Conservation (phyloP, 2,797 vertebrate species). For the Aphelocoma californica region DNA sequence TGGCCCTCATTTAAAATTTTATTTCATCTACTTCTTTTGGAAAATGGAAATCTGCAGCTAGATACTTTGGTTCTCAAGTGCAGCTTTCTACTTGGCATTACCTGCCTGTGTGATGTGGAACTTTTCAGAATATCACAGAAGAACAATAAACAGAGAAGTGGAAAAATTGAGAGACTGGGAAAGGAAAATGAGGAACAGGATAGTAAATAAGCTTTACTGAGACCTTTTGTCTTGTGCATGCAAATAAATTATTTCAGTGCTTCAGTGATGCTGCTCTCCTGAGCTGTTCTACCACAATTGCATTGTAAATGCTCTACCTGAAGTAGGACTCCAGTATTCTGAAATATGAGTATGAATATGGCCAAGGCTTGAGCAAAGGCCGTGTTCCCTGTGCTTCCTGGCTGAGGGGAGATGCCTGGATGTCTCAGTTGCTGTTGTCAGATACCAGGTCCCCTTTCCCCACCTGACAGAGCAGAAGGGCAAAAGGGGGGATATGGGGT, state of each 20-base stretch:
- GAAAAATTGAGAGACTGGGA: not conserved
- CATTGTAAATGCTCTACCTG: not conserved
- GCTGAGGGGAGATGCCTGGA: not conserved
- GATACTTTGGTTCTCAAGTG: not conserved
- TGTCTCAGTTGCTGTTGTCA: not conserved
- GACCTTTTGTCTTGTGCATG: not conserved
- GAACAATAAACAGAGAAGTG: not conserved
- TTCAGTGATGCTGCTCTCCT: not conserved
- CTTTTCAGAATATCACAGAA: not conserved
- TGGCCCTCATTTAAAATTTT: not conserved
- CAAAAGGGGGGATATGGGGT: accelerated
- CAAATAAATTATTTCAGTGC: not conserved
- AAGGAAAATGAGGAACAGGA: not conserved
- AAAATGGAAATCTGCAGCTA: not conserved
- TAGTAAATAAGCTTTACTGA: not conserved
- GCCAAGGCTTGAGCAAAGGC: not conserved
- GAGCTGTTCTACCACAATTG: not conserved
- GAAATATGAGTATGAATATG: not conserved
- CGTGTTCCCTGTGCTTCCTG: not conserved
- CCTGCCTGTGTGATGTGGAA: not conserved
- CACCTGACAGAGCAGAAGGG: not conserved
- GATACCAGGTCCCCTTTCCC: not conserved
- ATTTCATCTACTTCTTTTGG: not conserved
- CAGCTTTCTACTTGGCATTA: not conserved
- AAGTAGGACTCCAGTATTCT: not conserved